Conservation (phyloP, 2,797 vertebrate species). For the Lepus townsendii region DNA sequence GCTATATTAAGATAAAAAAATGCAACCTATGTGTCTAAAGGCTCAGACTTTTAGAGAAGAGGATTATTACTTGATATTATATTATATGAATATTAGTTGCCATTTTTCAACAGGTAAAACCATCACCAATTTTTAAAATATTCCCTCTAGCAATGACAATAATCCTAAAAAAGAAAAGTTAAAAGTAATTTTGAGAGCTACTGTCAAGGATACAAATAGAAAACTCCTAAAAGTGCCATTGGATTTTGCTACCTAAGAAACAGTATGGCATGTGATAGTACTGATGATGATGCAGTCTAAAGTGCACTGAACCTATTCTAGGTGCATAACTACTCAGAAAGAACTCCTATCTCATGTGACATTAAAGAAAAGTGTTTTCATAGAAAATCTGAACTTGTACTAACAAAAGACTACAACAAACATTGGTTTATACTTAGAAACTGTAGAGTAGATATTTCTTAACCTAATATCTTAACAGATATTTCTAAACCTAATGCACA, state of each 20-base stretch:
- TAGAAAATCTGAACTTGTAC: not conserved
- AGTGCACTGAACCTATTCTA: too few relatives aligned
- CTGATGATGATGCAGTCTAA: too few relatives aligned
- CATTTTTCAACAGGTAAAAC: conserved; percentile 28
- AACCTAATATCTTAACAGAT: not conserved
- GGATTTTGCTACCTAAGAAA: too few relatives aligned
- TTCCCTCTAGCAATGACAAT: not conserved
- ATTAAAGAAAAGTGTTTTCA: not conserved
- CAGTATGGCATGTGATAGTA: too few relatives aligned
- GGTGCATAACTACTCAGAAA: not conserved
- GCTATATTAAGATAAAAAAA: not conserved
- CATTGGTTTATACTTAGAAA: not conserved
- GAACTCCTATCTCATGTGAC: not conserved
- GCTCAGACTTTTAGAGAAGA: not conserved
- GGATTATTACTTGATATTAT: not conserved
- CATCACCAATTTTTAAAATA: conserved; percentile 28
- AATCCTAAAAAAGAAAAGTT: not conserved
- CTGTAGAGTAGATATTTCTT: not conserved
- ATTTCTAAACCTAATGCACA: conserved; percentile 16
- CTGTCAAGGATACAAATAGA: not conserved
- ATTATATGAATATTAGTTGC: not conserved
- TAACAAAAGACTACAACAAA: not conserved
- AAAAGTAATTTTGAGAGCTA: not conserved
- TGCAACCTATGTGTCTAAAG: not conserved
- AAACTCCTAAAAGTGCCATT: too few relatives aligned